Evolutionary conservation across 2,797 vertebrate species (phyloP).

Genomic region (Kryptolebias ocellatus): DNA sequence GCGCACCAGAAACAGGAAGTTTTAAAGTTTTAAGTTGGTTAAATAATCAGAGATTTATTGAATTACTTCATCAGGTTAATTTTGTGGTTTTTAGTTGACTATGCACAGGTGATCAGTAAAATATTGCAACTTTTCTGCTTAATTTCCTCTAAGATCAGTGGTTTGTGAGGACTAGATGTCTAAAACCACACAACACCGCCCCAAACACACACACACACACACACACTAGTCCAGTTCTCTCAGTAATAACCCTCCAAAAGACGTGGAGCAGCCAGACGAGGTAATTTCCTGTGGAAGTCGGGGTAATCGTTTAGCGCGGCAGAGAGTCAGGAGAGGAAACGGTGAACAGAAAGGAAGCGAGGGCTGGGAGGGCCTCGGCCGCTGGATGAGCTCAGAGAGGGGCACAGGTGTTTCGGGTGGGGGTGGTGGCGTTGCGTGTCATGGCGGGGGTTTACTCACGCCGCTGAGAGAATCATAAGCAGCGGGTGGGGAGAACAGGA

Average conservation of each 20-base stretch:
- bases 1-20: no score
- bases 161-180: neutral
- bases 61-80: no score
- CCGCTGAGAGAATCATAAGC: constrained; percentile 38
- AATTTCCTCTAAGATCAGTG: no score
- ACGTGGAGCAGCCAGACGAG: constrained; percentile 70
- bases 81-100: no score
- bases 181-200: neutral
- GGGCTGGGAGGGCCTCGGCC: neutral
- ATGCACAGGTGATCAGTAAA: no score
- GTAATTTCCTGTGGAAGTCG: constrained; percentile 80
- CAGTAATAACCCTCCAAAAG: constrained; percentile 38
- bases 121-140: no score
- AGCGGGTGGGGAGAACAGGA: constrained; percentile 40
- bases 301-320: constrained; percentile 21
- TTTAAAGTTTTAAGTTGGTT: no score
- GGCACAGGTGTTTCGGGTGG: constrained; percentile 56
- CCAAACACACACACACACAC: neutral
- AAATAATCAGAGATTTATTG: no score
- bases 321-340: constrained; percentile 38
- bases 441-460: constrained; percentile 22
- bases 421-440: constrained; percentile 25
- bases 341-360: constrained; percentile 44
- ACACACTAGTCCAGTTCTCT: constrained; percentile 43
- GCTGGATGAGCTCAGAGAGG: constrained; percentile 42